A percentile compares a stretch with the other conserved stretches of the same genome.
Evolutionary conservation across 2,888 invertebrate genomes (phyloP).

Genomic region (Drosophila lutescens): DNA sequence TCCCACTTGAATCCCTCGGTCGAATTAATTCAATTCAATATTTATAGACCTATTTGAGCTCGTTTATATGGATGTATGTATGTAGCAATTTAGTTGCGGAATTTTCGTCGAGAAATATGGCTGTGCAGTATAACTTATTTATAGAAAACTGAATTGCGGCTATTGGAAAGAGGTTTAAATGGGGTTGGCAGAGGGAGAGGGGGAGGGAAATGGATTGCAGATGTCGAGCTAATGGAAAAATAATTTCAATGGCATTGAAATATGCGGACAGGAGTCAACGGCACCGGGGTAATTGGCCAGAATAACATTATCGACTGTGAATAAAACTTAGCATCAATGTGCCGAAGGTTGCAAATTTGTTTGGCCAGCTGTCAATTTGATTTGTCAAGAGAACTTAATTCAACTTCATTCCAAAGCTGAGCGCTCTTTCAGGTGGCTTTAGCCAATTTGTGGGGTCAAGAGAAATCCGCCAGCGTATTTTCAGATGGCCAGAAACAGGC

Average conservation of each 20-base stretch:
- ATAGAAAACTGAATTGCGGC: conserved; percentile 50
- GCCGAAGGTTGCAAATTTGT: conserved; percentile 16
- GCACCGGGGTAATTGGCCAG: conserved; percentile 9
- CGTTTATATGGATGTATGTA: conserved; percentile 15
- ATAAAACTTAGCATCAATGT: conserved; percentile 17
- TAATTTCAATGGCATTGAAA: conserved; percentile 29
- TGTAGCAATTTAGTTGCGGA: conserved; percentile 46
- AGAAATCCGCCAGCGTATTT: conserved; percentile 18
- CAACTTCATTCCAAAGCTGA: not conserved
- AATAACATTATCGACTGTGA: conserved; percentile 1
- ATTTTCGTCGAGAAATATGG: conserved; percentile 25
- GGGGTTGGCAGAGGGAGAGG: not conserved
- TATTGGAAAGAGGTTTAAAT: conserved; percentile 26
- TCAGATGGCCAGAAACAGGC: conserved; percentile 4
- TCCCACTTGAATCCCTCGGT: conserved; percentile 26
- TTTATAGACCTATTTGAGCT: conserved; percentile 55
- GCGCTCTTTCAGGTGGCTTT: conserved; percentile 2
- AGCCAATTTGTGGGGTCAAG: conserved; percentile 24
- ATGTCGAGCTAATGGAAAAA: conserved; percentile 33
- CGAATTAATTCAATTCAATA: conserved; percentile 61
- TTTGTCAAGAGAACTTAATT: conserved; percentile 5
- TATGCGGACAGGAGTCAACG: conserved; percentile 21
- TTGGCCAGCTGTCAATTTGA: conserved; percentile 29
- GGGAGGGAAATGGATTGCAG: conserved; percentile 21
- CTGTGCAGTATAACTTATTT: conserved; percentile 56